Conservation (phyloP, 2,888 invertebrate genomes). For the Sicus ferrugineus region DNA sequence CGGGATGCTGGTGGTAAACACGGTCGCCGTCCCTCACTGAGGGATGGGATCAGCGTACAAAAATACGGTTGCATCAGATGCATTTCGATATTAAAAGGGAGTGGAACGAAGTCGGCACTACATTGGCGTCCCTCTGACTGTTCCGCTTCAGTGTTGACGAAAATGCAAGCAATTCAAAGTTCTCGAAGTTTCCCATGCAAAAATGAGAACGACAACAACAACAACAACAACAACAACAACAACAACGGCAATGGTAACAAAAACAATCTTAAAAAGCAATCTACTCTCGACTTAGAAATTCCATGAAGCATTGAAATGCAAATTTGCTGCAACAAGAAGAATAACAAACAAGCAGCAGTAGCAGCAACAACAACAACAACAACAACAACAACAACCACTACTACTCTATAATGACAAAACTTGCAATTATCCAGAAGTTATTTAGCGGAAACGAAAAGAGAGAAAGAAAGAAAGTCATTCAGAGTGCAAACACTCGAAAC, state of each 20-base stretch:
- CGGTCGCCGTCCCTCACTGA: too few relatives aligned
- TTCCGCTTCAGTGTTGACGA: too few relatives aligned
- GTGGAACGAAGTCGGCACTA: too few relatives aligned
- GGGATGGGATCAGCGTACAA: too few relatives aligned
- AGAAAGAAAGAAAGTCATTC: too few relatives aligned
- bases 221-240: background rate
- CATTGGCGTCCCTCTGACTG: too few relatives aligned
- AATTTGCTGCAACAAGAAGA: background rate
- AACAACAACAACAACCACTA: slow-evolving; percentile 5
- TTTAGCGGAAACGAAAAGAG: slow-evolving; percentile 14
- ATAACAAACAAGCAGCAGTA: slow-evolving; percentile 13
- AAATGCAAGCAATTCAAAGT: too few relatives aligned
- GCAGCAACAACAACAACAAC: slow-evolving; percentile 9
- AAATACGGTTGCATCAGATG: too few relatives aligned
- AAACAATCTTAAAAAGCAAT: too few relatives aligned
- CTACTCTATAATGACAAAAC: background rate
- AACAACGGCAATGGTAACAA: background rate
- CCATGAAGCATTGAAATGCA: slow-evolving; percentile 6
- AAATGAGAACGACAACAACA: background rate
- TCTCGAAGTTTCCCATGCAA: background rate
- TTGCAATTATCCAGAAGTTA: slow-evolving; percentile 10
- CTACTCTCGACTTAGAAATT: background rate
- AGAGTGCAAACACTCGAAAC: background rate
- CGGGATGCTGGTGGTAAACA: too few relatives aligned
- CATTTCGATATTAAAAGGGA: too few relatives aligned